Evolutionary conservation across 1,140 invertebrate species (phyloP).

Genomic region (Polyergus mexicanus): DNA sequence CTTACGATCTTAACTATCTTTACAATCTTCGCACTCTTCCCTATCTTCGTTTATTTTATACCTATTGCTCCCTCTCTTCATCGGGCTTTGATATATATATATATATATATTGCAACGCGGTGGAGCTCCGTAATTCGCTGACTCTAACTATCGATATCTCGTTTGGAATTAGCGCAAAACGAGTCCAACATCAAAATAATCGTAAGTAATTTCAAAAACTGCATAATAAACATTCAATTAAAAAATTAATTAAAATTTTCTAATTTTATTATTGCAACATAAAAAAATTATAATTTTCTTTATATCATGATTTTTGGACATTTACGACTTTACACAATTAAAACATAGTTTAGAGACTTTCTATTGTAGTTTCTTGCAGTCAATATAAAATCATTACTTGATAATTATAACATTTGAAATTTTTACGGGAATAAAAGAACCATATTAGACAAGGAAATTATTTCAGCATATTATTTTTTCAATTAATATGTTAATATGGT

Average conservation of each 20-base stretch:
- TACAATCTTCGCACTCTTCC: no score
- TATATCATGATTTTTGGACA: neutral
- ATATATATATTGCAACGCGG: no score
- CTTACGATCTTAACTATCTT: no score
- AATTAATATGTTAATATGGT: neutral
- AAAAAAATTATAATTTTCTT: conserved; percentile 5
- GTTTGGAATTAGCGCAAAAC: conserved; percentile 86
- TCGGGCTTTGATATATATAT: no score
- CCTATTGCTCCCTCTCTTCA: no score
- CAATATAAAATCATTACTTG: neutral
- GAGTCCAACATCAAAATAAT: conserved; percentile 75
- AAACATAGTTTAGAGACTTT: neutral
- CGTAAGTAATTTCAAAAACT: conserved; percentile 81
- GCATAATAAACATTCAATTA: neutral
- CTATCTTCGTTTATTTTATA: no score
- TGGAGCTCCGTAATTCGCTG: no score
- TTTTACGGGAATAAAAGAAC: neutral
- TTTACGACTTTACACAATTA: neutral
- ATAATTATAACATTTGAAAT: neutral
- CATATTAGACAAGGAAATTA: neutral
- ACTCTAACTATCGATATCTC: no score
- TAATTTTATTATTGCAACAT: neutral
- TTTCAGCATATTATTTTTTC: neutral
- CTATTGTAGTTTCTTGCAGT: neutral
- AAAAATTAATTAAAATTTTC: neutral